Base-by-base conservation (phyloP, 2,888 invertebrate genomes). In the Synergus umbraculus region DNA sequence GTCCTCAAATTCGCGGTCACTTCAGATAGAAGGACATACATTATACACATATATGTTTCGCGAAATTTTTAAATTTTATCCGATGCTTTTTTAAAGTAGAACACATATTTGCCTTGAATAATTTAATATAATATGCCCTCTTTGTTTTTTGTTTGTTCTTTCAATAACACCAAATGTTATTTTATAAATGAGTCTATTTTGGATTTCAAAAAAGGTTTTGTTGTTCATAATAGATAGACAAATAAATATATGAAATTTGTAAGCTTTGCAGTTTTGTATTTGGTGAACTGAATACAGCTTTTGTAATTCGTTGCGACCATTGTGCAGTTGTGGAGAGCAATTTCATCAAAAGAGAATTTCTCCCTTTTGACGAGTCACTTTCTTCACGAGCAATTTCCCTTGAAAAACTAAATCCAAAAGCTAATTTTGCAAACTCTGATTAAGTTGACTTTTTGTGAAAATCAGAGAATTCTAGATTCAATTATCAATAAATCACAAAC, bases 401-500 rank as follows among this genome's bases (percentile, higher is more conserved):
- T 13, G 4, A 7, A 29, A 18, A 66, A 44, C 7, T 67, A 12
- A 49, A 49, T 29, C 13, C 13, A 4, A 37, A 18, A 13, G 13
- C 0, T 10, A 10, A 29, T 13, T 69, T 69, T 13, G 9, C 15
- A 46, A 69, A 12, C 18, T 22, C n/a, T 12, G 3, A 66, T 29
- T 69, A 29, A 13, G 29, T 13, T 15, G 13, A 29, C 29, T 9
- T 49, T 37, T 12, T 15, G n/a, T 4, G 73, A 54, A 54, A 54
- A 73, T 54, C 37, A 73, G n/a, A n/a, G 73, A 54, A 54, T 10
- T 37, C 41, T 37, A 73, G 8, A 41, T 73, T 73, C 73, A 54
- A 54, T 73, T 73, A 73, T 22, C 54, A 73, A 37, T 54, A 54
- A 54, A 73, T 73, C 73, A 73, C 9, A 41, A 73, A 73, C 15